These are phyloP conservation scores for Epinephelus lanceolatus DNA, from an alignment of 2,113 vertebrate species.

Conservation along the genomic window DNA sequence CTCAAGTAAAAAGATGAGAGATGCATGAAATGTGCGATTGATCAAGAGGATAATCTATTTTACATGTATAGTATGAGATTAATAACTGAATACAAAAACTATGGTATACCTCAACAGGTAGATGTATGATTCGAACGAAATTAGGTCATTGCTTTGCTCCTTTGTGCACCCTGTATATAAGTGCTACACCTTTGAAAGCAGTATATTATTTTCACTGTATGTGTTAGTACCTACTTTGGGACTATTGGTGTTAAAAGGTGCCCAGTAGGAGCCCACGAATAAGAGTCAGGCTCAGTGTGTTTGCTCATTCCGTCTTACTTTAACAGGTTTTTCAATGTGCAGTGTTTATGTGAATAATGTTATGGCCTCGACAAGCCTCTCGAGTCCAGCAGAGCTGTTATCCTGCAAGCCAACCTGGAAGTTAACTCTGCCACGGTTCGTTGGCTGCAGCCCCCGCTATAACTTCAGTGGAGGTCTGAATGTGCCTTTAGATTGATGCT, in stretches of 20 bases:
- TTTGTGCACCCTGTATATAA: neutral
- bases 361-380: conserved; percentile 38
- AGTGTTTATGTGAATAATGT: conserved; percentile 63
- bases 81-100: neutral
- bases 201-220: conserved; percentile 11
- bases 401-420: conserved; percentile 62
- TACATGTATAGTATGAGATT: neutral
- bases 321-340: conserved; percentile 37
- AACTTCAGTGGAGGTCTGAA: conserved; percentile 42
- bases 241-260: conserved; percentile 5
- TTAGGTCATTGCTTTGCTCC: neutral
- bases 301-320: conserved; percentile 22
- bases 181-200: neutral
- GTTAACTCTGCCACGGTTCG: conserved; percentile 63
- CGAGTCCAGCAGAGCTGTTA: conserved; percentile 35
- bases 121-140: neutral
- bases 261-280: conserved; percentile 16
- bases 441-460: conserved; percentile 38
- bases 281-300: conserved; percentile 20
- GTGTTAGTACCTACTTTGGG: neutral
- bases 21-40: conserved; percentile 22
- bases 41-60: conserved; percentile 21
- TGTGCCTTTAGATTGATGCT: conserved; percentile 37
- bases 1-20: conserved; percentile 23
- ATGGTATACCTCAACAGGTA: neutral